Evolutionary conservation across 1,140 invertebrate species (phyloP).

Genomic region (Hestina assimilis): DNA sequence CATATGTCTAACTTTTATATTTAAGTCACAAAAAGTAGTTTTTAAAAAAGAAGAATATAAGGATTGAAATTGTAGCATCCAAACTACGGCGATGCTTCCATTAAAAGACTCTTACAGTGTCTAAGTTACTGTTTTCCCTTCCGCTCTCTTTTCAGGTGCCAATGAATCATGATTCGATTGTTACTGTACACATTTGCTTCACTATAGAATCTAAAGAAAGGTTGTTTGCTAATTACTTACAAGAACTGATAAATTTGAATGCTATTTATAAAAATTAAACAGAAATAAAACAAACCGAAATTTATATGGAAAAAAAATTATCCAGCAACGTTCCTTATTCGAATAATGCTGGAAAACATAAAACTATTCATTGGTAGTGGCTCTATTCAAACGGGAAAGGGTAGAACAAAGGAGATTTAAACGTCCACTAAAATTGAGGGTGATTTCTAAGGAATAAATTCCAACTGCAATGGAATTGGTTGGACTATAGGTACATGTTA

Average conservation of each 20-base stretch:
- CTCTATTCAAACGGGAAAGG: no score
- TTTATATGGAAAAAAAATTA: neutral
- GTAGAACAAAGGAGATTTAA: conserved; percentile 2
- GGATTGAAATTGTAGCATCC: no score
- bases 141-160: no score
- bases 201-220: no score
- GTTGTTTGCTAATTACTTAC: neutral
- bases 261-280: neutral
- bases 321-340: neutral
- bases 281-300: neutral
- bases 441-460: neutral
- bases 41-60: no score
- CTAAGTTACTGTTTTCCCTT: no score
- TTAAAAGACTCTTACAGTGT: no score
- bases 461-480: neutral
- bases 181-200: no score
- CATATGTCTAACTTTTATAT: no score
- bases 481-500: neutral
- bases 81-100: no score
- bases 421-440: neutral
- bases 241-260: neutral
- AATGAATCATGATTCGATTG: no score
- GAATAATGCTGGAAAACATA: neutral
- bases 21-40: no score
- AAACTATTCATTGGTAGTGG: neutral